Evolutionary conservation across 2,888 invertebrate species (phyloP).

Genomic region (Syritta pipiens): DNA sequence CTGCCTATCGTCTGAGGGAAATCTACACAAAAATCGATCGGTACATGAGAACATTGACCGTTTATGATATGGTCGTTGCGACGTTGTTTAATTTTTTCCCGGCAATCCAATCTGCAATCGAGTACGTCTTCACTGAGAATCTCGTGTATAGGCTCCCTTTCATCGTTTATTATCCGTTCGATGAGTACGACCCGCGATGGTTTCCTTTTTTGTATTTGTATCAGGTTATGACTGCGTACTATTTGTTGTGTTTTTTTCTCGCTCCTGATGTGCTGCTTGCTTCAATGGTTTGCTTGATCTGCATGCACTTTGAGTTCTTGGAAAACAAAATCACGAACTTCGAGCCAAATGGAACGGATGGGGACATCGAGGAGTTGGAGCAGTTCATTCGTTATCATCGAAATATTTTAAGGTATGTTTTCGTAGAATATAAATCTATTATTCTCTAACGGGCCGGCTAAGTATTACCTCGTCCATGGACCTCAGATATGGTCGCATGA

Average conservation of each 20-base stretch:
- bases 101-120: slow-evolving; percentile 28
- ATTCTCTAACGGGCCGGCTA: background rate
- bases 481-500: no score
- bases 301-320: slow-evolving; percentile 69
- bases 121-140: background rate
- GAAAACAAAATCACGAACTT: slow-evolving; percentile 43
- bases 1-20: background rate
- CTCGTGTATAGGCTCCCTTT: slow-evolving; percentile 53
- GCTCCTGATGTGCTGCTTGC: slow-evolving; percentile 65
- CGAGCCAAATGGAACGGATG: slow-evolving; percentile 36
- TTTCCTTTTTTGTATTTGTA: slow-evolving; percentile 21
- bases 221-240: slow-evolving; percentile 41
- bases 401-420: slow-evolving; percentile 59
- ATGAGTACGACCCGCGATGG: background rate
- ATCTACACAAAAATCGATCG: background rate
- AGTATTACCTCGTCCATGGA: no score
- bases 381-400: slow-evolving; percentile 51
- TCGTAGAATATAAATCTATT: no score
- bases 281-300: slow-evolving; percentile 48
- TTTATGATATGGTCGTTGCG: background rate
- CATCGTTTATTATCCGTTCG: slow-evolving; percentile 44
- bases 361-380: slow-evolving; percentile 41
- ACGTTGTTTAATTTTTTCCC: slow-evolving; percentile 7
- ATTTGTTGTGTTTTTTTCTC: slow-evolving; percentile 21
- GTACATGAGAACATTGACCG: background rate